Evolutionary conservation across 2,113 vertebrate species (phyloP), one percentile per base, ranked within the genome.

Genomic region (Poeciliopsis prolifica): DNA sequence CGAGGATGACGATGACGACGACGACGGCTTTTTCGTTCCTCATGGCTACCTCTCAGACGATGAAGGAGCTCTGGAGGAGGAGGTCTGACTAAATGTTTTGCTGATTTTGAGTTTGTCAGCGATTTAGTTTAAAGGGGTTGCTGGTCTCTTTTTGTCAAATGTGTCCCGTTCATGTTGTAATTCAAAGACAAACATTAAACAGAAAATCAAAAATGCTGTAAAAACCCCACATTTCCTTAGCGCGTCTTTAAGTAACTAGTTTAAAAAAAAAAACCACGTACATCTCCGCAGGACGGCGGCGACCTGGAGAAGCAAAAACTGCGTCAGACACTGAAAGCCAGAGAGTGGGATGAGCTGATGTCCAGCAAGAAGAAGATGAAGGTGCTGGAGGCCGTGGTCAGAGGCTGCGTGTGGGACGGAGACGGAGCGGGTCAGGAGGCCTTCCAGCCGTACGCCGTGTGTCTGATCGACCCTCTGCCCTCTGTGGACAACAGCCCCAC

Each of bases 31-130:
- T 87, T 98, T 99, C 87, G 98, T 99, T 71, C 98, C 98, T 86
- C 98, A 99, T 72, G 98, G 98, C 78, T 99, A 99, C 88, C 94
- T 99, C 44, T 99, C 98, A 35, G 97, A 99, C 61, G 98, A 97
- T 31, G 98, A 99, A 90, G 97, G 97, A 1, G 97, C 96, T 22
- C 94, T 94, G 42, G 94, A 95, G 65, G 97, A 97, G 87, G 97
- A 93, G 94, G 95, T 94, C 78, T 88, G 19, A 26, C 11, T 80
- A 1, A 0, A 51, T 65, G 8, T 1, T 15, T 62, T 10, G 15
- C 19, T 66, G 48, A 63, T 15, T 30, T 9, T 63, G 28, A 28
- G 5, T 10, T 58, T 10, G 22, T 58, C 51, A 24, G 22, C 8
- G 51, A 58, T n/a, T 58, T n/a, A 14, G 10, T 0, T 2, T 3